A percentile compares a stretch with the other conserved stretches of the same genome.
Evolutionary conservation across 1,140 invertebrate genomes (phyloP).

Genomic region (Platorchestia sp.): DNA sequence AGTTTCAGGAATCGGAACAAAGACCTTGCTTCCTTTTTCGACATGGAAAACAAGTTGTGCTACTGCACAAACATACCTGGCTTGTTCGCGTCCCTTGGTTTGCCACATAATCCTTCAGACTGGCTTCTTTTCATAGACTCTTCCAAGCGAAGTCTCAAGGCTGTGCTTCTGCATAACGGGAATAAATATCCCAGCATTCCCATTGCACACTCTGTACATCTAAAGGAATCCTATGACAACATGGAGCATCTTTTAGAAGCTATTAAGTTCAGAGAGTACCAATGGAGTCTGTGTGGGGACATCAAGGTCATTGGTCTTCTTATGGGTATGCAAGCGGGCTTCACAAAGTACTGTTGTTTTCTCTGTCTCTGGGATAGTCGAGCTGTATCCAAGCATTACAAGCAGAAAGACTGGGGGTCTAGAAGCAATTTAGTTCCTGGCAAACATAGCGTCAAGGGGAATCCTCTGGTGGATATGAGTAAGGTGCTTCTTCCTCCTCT

Average conservation of each 20-base stretch:
- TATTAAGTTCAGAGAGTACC: constrained; percentile 61
- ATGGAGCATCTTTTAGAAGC: constrained; percentile 60
- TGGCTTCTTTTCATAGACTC: constrained; percentile 57
- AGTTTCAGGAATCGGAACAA: constrained; percentile 2
- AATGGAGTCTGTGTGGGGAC: constrained; percentile 59
- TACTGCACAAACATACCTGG: constrained; percentile 44
- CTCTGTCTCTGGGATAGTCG: constrained; percentile 59
- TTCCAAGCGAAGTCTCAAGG: constrained; percentile 39
- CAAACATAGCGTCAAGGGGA: constrained; percentile 60
- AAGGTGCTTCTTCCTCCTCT: constrained; percentile 44
- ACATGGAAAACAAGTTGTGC: constrained; percentile 57
- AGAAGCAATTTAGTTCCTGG: constrained; percentile 55
- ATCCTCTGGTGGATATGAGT: constrained; percentile 57
- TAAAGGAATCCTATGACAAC: not conserved
- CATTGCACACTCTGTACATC: not conserved
- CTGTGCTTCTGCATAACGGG: constrained; percentile 19
- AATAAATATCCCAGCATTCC: not conserved
- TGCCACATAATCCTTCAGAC: constrained; percentile 54
- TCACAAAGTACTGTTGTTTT: constrained; percentile 57
- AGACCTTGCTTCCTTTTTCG: constrained; percentile 45
- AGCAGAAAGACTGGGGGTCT: constrained; percentile 56
- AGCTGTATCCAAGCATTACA: constrained; percentile 46
- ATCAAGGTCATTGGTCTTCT: constrained; percentile 61
- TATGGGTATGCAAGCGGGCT: constrained; percentile 55
- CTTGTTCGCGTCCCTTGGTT: constrained; percentile 23